Evolutionary conservation across 2,888 invertebrate genomes (phyloP).

Genomic region (Nomada fabriciana): DNA sequence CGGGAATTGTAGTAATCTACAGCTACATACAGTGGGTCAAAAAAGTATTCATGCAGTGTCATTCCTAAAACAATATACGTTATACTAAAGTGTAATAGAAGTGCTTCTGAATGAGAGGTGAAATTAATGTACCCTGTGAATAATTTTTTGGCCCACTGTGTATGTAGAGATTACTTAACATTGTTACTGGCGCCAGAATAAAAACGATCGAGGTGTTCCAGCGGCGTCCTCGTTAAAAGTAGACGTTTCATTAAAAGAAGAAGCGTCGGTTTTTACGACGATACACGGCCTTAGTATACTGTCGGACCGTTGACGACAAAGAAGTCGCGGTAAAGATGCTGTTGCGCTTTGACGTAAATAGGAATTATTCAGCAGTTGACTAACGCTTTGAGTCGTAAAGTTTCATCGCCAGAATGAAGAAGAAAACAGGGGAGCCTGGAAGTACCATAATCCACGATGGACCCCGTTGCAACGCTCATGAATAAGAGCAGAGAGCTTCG

Average conservation of each 20-base stretch:
- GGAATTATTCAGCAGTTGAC: constrained; percentile 30
- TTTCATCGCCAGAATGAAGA: background rate
- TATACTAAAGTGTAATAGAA: no score
- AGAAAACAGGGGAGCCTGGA: background rate
- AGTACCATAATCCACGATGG: background rate
- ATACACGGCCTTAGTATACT: background rate
- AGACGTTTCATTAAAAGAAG: constrained; percentile 2
- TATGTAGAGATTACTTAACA: no score
- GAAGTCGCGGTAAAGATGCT: constrained; percentile 2
- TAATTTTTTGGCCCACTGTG: no score
- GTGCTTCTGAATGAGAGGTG: no score
- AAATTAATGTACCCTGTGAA: no score
- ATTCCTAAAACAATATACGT: no score
- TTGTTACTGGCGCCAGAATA: background rate
- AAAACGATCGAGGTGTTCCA: background rate
- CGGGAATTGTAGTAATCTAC: no score
- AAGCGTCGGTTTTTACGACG: constrained; percentile 4
- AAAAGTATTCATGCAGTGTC: no score
- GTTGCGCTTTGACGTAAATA: background rate
- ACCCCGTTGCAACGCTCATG: background rate
- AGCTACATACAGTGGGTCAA: no score
- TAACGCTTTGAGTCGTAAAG: constrained; percentile 7
- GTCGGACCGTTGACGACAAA: background rate
- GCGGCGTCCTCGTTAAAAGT: constrained; percentile 8
- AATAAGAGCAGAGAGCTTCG: background rate